Evolutionary conservation across 2,797 vertebrate species (phyloP).

Genomic region (Macropodus opercularis): DNA sequence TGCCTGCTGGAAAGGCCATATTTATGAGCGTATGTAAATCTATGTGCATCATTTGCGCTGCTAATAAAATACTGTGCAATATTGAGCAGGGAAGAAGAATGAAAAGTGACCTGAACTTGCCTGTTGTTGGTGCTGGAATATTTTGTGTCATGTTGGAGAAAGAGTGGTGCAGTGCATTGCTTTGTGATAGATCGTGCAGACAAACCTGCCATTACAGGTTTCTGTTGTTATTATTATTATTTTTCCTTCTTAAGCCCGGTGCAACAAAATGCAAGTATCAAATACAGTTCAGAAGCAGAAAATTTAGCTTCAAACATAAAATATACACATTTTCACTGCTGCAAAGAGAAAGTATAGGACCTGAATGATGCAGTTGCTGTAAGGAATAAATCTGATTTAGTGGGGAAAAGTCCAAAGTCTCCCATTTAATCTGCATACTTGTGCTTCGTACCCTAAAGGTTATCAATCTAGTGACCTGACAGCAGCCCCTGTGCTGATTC

Average conservation of each 20-base stretch:
- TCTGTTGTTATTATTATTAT: not conserved
- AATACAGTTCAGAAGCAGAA: not conserved
- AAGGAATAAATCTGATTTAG: not conserved
- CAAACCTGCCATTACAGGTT: not conserved
- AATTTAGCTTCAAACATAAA: not conserved
- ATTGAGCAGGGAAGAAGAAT: constrained; percentile 61
- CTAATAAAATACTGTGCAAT: constrained; percentile 71
- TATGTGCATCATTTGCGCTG: constrained; percentile 64
- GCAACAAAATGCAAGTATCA: not conserved
- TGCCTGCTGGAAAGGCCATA: constrained; percentile 47
- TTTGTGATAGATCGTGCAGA: not conserved
- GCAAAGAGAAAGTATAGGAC: not conserved
- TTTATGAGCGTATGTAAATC: constrained; percentile 67
- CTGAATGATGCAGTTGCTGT: not conserved
- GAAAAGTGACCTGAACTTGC: constrained; percentile 60
- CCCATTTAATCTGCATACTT: constrained; percentile 13
- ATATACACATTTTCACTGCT: not conserved
- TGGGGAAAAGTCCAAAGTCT: not conserved
- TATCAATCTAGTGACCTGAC: constrained; percentile 20
- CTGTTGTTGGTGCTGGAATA: constrained; percentile 39
- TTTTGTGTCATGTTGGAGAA: constrained; percentile 31
- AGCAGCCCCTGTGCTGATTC: constrained; percentile 9
- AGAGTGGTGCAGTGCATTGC: not conserved
- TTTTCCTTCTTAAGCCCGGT: not conserved
- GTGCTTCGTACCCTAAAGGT: not conserved